Evolutionary conservation across 2,888 invertebrate genomes (phyloP), one percentile per base, ranked within the genome.

Genomic region (Leptothorax acervorum): DNA sequence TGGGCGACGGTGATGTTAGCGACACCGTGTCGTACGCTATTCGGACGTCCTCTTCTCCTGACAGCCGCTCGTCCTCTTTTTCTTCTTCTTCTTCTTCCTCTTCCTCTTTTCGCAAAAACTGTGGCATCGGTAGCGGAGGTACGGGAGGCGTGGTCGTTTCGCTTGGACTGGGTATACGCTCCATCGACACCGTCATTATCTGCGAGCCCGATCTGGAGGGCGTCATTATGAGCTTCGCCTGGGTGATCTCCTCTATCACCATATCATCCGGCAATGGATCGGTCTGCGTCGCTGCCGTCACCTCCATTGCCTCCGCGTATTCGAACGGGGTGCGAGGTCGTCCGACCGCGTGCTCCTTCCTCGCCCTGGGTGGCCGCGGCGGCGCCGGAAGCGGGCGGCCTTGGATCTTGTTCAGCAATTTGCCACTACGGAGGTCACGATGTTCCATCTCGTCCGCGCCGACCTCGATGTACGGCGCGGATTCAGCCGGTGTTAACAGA

Each of bases 341-440:
- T 8, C 74, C 18, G 31, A 39, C 2, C 12, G 45, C 39, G 0
- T 70, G 70, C 0, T 89, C 83, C 2, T 90, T 91, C 45, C 96
- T 96, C 35, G 96, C 96, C 86, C 98, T 96, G 0, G 98, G 98
- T 55, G 98, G 98, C 83, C 98, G 95, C 2, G 98, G 98, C 0
- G 98, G 98, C 5, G 98, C 97, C 1, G 98, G 98, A 88, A 98
- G 94, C 0, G 98, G 98, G 87, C 98, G 96, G 90, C 97, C 97
- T 95, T 97, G 97, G 97, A 98, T 98, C 95, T 97, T 98, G 91
- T 96, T 97, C 2, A 98, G 96, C 63, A 98, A 96, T 86, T 97
- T 97, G 11, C 97, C 97, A 31, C 97, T 97, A 86, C 97, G 96
- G 68, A 98, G 95, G 92, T 97, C 96, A 90, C 96, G 96, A 71